These are phyloP conservation scores for Idris sp. DNA, from an alignment of 1,140 invertebrate genomes.

Conservation along the genomic window DNA sequence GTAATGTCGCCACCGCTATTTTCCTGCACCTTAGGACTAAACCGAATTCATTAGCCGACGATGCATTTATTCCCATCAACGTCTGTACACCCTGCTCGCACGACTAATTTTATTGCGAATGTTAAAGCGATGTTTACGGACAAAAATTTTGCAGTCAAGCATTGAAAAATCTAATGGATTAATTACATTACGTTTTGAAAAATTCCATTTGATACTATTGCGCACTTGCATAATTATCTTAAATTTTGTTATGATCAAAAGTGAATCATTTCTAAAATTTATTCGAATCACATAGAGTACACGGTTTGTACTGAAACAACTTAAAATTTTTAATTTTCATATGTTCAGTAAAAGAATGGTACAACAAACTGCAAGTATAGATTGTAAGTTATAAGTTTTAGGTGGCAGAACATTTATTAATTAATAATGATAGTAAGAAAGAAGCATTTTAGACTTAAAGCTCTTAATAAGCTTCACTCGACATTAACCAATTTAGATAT, in stretches of 20 bases:
- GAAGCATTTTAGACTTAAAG: conserved; percentile 46
- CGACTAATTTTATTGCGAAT: conserved; percentile 47
- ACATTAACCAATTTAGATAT: conserved; percentile 55
- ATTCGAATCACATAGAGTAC: too few relatives aligned
- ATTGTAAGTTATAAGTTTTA: too few relatives aligned
- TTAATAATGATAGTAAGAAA: conserved; percentile 45
- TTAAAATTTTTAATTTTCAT: too few relatives aligned
- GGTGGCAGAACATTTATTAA: conserved; percentile 21
- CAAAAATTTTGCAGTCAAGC: conserved; percentile 30
- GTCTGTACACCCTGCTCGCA: conserved; percentile 30
- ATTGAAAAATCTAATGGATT: conserved; percentile 12
- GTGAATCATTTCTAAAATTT: conserved; percentile 1
- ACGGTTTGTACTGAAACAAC: too few relatives aligned
- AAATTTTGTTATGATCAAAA: neutral
- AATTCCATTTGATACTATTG: conserved; percentile 6
- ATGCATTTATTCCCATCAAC: conserved; percentile 52
- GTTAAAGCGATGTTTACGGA: conserved; percentile 32
- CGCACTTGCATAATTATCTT: neutral
- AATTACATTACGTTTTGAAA: conserved; percentile 14
- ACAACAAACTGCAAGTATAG: too few relatives aligned
- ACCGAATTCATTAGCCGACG: conserved; percentile 54
- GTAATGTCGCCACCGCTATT: conserved; percentile 49
- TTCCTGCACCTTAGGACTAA: conserved; percentile 42
- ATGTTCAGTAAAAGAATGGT: too few relatives aligned
- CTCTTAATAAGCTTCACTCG: conserved; percentile 51